Conservation (phyloP, 1,140 invertebrate genomes). For the Drosophila auraria region DNA sequence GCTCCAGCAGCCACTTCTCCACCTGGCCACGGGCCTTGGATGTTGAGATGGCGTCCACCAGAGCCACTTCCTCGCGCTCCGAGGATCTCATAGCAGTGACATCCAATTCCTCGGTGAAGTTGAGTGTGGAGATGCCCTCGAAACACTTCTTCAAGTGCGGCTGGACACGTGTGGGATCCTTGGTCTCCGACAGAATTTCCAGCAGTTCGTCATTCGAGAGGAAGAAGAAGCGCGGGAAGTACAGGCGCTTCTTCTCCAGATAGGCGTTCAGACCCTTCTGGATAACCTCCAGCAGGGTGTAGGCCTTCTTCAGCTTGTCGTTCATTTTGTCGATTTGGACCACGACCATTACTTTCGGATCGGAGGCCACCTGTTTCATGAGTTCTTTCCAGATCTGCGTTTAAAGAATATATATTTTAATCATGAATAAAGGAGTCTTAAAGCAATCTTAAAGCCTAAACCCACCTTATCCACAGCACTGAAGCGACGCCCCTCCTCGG, state of each 20-base stretch:
- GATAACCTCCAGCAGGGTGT: conserved; percentile 94
- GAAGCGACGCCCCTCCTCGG: conserved; percentile 94
- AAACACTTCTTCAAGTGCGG: conserved; percentile 99
- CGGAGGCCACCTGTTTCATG: conserved; percentile 93
- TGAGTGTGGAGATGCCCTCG: conserved; percentile 94
- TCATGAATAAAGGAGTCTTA: too few species aligned
- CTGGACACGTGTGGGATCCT: conserved; percentile 98
- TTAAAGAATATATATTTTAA: neutral
- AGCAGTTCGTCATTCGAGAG: conserved; percentile 98
- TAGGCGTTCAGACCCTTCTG: conserved; percentile 97
- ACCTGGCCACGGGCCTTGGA: conserved; percentile 96
- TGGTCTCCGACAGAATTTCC: conserved; percentile 98
- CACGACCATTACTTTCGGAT: conserved; percentile 93
- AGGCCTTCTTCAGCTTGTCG: conserved; percentile 95
- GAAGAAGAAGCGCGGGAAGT: conserved; percentile 98
- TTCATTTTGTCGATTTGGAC: conserved; percentile 97
- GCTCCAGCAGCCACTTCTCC: conserved; percentile 97
- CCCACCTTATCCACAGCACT: conserved; percentile 93
- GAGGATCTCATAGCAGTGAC: conserved; percentile 96
- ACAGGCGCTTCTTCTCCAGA: conserved; percentile 97
- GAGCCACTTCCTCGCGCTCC: conserved; percentile 92
- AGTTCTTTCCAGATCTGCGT: conserved; percentile 93
- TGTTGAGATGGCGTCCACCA: conserved; percentile 94
- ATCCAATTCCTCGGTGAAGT: conserved; percentile 94
- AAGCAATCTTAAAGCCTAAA: neutral